A percentile compares a stretch with the other conserved stretches of the same genome.
Evolutionary conservation across 2,113 vertebrate genomes (phyloP).

Genomic region (Gila orcuttii): DNA sequence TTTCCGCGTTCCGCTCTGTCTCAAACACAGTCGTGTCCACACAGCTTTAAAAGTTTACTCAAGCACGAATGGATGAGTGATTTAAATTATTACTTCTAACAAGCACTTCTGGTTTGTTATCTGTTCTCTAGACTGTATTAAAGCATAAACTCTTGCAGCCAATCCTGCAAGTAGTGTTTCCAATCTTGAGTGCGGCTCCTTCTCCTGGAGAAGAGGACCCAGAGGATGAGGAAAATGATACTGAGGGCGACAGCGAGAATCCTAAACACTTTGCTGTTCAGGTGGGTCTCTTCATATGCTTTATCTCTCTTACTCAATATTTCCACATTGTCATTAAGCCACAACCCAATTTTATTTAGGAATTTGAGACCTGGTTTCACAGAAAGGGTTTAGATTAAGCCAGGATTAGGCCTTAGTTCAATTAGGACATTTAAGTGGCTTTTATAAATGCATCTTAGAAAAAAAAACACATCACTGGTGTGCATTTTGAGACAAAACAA

Average conservation of each 20-base stretch:
- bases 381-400: no score
- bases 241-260: constrained; percentile 73
- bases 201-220: constrained; percentile 82
- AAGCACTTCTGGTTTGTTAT: not conserved
- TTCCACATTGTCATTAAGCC: no score
- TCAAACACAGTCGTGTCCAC: not conserved
- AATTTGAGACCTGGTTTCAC: no score
- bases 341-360: no score
- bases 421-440: no score
- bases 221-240: constrained; percentile 80
- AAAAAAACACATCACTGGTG: no score
- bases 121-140: constrained; percentile 74
- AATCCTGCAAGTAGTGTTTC: constrained; percentile 82
- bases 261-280: constrained; percentile 87
- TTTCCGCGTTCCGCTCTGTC: no score
- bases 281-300: constrained; percentile 65
- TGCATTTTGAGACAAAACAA: no score
- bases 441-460: no score
- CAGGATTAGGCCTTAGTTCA: no score
- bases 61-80: no score
- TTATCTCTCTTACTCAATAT: not conserved
- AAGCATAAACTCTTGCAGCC: constrained; percentile 83
- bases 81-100: not conserved
- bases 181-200: constrained; percentile 80
- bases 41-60: no score